Evolutionary conservation across 2,888 invertebrate genomes (phyloP).

Genomic region (Neoaliturus tenellus): DNA sequence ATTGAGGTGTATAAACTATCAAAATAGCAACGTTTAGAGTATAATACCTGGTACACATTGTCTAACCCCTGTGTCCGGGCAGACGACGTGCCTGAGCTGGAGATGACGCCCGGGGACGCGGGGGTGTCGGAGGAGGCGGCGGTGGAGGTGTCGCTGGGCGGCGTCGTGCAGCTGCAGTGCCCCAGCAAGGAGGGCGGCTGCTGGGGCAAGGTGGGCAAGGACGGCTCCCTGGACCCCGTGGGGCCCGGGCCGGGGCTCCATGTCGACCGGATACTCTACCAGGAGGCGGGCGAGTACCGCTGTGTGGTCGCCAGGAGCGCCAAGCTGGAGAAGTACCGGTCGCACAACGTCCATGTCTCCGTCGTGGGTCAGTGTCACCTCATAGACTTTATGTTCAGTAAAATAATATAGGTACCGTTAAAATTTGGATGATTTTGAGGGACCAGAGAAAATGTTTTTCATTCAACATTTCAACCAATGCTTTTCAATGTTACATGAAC

Average conservation of each 20-base stretch:
- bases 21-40: too few species aligned
- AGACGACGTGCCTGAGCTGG: slow-evolving; percentile 70
- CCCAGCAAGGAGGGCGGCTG: slow-evolving; percentile 82
- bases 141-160: slow-evolving; percentile 87
- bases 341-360: slow-evolving; percentile 72
- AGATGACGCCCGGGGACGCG: slow-evolving; percentile 74
- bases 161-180: slow-evolving; percentile 91
- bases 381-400: too few species aligned
- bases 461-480: too few species aligned
- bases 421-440: too few species aligned
- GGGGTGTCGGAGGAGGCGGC: slow-evolving; percentile 72
- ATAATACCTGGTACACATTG: too few species aligned
- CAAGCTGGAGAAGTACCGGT: slow-evolving; percentile 68
- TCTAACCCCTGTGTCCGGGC: background rate
- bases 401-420: too few species aligned
- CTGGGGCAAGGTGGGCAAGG: slow-evolving; percentile 76
- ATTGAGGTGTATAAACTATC: too few species aligned
- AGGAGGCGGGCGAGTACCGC: slow-evolving; percentile 85
- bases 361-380: slow-evolving; percentile 74
- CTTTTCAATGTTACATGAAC: too few species aligned
- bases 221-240: slow-evolving; percentile 73
- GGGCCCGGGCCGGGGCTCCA: slow-evolving; percentile 78
- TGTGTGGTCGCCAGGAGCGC: slow-evolving; percentile 77
- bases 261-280: slow-evolving; percentile 83
- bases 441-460: too few species aligned